These are phyloP conservation scores for Coccyzus lansbergi DNA, from an alignment of 2,797 vertebrate species.

Conservation along the genomic window DNA sequence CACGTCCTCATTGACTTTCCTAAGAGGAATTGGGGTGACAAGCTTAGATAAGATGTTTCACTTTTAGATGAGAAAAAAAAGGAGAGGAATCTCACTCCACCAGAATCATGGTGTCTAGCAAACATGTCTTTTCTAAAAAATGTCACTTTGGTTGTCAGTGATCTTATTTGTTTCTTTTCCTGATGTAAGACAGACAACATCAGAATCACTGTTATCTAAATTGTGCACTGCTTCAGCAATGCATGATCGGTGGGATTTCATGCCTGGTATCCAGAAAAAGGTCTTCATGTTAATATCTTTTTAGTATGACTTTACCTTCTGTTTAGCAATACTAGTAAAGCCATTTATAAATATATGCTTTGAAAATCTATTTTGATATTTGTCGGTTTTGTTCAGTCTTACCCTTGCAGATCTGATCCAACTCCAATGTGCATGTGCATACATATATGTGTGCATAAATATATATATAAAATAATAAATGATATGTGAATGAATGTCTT, in stretches of 20 bases:
- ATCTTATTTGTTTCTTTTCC: background rate
- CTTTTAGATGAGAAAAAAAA: conserved; percentile 32
- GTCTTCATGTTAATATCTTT: background rate
- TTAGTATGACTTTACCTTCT: background rate
- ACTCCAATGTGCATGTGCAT: background rate
- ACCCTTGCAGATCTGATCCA: background rate
- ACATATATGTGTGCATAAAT: background rate
- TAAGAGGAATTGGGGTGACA: conserved; percentile 17
- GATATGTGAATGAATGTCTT: background rate
- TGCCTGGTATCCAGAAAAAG: background rate
- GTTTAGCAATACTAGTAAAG: background rate
- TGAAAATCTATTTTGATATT: background rate
- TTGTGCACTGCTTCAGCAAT: background rate
- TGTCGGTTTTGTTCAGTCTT: background rate
- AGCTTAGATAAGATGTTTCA: conserved; percentile 50
- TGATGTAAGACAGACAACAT: background rate
- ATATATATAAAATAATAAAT: background rate
- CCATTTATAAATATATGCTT: background rate
- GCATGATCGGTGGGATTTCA: background rate
- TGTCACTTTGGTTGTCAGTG: background rate
- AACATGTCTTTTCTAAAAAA: conserved; percentile 26
- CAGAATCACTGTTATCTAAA: background rate
- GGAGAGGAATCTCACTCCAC: conserved; percentile 45
- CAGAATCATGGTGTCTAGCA: conserved; percentile 30
- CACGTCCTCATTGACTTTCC: conserved; percentile 15